phyloP scores from a whole-genome alignment of 2,113 vertebrate genomes.

The Rhipidura dahli region DNA sequence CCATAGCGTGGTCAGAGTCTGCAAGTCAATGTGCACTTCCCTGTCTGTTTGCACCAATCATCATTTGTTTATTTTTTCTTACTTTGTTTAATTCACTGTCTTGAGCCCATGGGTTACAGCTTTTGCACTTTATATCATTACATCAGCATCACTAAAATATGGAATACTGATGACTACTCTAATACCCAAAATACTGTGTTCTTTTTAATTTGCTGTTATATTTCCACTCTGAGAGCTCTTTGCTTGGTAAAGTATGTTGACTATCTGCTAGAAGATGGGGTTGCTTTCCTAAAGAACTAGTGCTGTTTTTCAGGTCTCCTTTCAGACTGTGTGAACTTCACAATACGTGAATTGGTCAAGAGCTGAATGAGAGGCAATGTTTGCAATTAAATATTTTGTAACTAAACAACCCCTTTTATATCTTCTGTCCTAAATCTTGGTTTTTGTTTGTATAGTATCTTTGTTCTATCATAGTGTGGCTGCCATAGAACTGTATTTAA shows the following conservation, averaged over 20 bases:
- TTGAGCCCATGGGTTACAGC: not conserved
- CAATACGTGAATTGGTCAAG: not conserved
- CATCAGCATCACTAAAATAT: not conserved
- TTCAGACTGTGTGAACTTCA: not conserved
- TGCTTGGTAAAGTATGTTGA: not conserved
- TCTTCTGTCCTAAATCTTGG: not conserved
- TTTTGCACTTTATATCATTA: not conserved
- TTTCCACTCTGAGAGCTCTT: not conserved
- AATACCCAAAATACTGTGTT: not conserved
- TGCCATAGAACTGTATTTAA: not conserved
- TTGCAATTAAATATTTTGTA: not conserved
- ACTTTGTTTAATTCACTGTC: not conserved
- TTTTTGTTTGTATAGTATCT: not conserved
- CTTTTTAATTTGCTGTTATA: not conserved
- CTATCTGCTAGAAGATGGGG: not conserved
- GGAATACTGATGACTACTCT: not conserved
- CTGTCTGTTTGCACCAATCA: not conserved
- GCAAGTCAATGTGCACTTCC: not conserved
- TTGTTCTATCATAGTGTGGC: not conserved
- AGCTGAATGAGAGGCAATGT: not conserved
- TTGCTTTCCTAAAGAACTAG: not conserved
- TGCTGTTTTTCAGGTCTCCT: not conserved
- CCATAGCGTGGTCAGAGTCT: fast-evolving
- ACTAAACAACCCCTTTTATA: not conserved
- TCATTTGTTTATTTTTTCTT: not conserved